These are phyloP conservation scores for Eucera pruinosa DNA, from an alignment of 2,888 invertebrate genomes.

Conservation along the genomic window DNA sequence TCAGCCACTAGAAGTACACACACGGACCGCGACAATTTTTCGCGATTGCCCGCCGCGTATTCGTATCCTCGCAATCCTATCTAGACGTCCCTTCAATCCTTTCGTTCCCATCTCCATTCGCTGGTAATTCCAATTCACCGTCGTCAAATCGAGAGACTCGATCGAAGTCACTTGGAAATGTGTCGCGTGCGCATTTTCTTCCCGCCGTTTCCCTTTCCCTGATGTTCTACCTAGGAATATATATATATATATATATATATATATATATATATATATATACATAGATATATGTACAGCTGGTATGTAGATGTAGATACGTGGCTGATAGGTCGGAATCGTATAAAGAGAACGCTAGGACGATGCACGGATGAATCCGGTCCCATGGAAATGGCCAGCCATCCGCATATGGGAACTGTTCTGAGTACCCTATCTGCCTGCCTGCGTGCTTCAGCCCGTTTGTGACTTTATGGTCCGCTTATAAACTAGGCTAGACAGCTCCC, in stretches of 20 bases:
- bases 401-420: constrained; percentile 15
- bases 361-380: constrained; percentile 40
- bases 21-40: constrained; percentile 56
- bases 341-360: constrained; percentile 41
- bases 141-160: constrained; percentile 61
- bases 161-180: constrained; percentile 31
- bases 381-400: constrained; percentile 45
- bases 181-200: constrained; percentile 37
- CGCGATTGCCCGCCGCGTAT: constrained; percentile 52
- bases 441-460: constrained; percentile 6
- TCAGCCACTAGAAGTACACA: constrained; percentile 44
- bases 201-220: too few relatives aligned
- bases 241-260: too few relatives aligned
- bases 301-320: neutral
- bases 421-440: constrained; percentile 2
- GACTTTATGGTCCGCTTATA: constrained; percentile 34
- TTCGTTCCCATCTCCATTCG: constrained; percentile 46
- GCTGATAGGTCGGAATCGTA: constrained; percentile 30
- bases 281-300: too few relatives aligned
- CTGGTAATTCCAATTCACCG: constrained; percentile 62
- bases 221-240: too few relatives aligned
- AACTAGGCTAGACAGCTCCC: neutral
- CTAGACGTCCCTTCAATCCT: constrained; percentile 56
- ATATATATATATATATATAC: too few relatives aligned
- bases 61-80: constrained; percentile 51